These are phyloP conservation scores for Nasonovia ribisnigri DNA, from an alignment of 2,888 invertebrate species.

Conservation along the genomic window DNA sequence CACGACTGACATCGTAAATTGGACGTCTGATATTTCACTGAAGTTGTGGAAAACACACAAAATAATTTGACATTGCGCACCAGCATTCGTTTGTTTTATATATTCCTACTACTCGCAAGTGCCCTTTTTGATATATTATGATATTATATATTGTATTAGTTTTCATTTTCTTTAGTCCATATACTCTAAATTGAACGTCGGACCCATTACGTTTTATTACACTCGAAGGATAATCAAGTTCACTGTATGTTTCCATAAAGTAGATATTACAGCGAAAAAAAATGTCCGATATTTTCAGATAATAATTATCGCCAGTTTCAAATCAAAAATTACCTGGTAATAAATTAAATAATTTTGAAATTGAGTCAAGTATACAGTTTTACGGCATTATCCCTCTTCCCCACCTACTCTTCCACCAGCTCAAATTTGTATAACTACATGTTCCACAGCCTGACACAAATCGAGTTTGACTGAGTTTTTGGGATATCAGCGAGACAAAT, in stretches of 20 bases:
- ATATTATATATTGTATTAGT: neutral
- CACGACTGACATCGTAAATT: slow-evolving; percentile 10
- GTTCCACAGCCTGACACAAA: neutral
- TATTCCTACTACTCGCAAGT: neutral
- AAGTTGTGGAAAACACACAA: neutral
- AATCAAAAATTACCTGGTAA: neutral
- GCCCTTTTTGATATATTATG: neutral
- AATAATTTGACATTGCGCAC: neutral
- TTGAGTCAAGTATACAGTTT: neutral
- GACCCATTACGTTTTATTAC: neutral
- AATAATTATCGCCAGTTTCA: neutral
- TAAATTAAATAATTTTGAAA: neutral
- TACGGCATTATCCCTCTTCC: neutral
- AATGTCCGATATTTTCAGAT: neutral
- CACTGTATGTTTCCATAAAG: neutral
- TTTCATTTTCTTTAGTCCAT: neutral
- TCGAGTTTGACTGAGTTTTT: neutral
- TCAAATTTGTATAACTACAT: neutral
- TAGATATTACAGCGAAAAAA: neutral
- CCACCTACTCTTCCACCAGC: neutral
- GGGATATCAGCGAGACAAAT: neutral
- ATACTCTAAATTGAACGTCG: neutral
- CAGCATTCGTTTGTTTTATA: neutral
- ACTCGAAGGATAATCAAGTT: neutral
- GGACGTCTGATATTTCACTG: neutral